phyloP scores from a whole-genome alignment of 2,888 invertebrate species.

The Amiota communis region DNA sequence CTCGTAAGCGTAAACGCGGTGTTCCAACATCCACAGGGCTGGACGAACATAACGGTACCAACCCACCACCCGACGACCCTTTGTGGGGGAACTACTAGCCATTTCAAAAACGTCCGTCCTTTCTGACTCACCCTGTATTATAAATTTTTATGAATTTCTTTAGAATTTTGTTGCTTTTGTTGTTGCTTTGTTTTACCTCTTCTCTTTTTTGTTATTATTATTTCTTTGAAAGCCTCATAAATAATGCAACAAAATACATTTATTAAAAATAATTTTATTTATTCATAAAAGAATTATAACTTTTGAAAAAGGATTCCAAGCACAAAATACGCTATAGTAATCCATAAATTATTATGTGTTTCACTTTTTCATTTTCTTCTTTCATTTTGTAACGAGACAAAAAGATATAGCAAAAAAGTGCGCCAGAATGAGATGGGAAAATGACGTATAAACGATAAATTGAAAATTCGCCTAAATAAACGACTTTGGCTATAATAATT shows the following conservation, averaged over 20 bases:
- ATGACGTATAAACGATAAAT: conserved; percentile 18
- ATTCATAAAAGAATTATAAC: neutral
- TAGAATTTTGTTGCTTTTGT: neutral
- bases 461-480: conserved; percentile 24
- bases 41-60: too few relatives aligned
- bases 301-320: neutral
- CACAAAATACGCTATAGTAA: conserved; percentile 15
- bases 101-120: too few relatives aligned
- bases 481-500: conserved; percentile 19
- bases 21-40: too few relatives aligned
- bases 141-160: too few relatives aligned
- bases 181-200: neutral
- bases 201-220: neutral
- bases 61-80: too few relatives aligned
- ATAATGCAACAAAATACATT: conserved; percentile 15
- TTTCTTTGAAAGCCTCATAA: neutral
- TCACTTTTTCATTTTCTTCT: neutral
- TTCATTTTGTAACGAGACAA: neutral
- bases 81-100: too few relatives aligned
- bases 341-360: conserved; percentile 19
- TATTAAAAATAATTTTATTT: neutral
- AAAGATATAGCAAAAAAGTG: neutral
- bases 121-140: too few relatives aligned
- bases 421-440: too few relatives aligned
- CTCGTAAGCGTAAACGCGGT: too few relatives aligned